Conservation (phyloP, 1,140 invertebrate species). For the Pogonomyrmex barbatus region DNA sequence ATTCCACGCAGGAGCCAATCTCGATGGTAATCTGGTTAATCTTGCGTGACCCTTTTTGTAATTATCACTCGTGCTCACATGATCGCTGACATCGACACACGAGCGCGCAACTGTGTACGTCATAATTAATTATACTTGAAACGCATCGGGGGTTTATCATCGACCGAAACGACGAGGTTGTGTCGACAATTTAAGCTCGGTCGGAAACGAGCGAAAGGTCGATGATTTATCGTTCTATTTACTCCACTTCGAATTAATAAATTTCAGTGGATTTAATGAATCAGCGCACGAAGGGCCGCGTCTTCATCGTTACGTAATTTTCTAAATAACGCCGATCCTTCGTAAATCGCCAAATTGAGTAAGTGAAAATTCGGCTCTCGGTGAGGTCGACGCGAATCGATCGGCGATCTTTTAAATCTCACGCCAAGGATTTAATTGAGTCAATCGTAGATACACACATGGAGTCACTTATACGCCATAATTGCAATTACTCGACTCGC, state of each 20-base stretch:
- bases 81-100: slow-evolving; percentile 49
- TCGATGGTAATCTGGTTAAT: slow-evolving; percentile 44
- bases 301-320: neutral
- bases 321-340: neutral
- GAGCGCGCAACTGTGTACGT: neutral
- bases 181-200: slow-evolving; percentile 31
- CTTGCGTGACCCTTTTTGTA: slow-evolving; percentile 48
- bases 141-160: slow-evolving; percentile 26
- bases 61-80: slow-evolving; percentile 42
- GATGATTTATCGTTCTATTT: slow-evolving; percentile 52
- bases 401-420: slow-evolving; percentile 3
- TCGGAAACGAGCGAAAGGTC: slow-evolving; percentile 17
- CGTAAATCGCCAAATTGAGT: neutral
- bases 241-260: slow-evolving; percentile 4
- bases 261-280: slow-evolving; percentile 15
- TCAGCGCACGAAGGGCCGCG: neutral
- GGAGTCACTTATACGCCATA: slow-evolving; percentile 65
- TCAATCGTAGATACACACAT: neutral
- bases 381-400: neutral
- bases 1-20: slow-evolving; percentile 11
- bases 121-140: slow-evolving; percentile 56
- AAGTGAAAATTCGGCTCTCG: slow-evolving; percentile 1
- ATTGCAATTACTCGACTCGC: slow-evolving; percentile 62
- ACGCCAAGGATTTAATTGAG: neutral
- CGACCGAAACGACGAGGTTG: slow-evolving; percentile 7